Evolutionary conservation across 2,888 invertebrate genomes (phyloP).

Genomic region (Pterobdella sp.): DNA sequence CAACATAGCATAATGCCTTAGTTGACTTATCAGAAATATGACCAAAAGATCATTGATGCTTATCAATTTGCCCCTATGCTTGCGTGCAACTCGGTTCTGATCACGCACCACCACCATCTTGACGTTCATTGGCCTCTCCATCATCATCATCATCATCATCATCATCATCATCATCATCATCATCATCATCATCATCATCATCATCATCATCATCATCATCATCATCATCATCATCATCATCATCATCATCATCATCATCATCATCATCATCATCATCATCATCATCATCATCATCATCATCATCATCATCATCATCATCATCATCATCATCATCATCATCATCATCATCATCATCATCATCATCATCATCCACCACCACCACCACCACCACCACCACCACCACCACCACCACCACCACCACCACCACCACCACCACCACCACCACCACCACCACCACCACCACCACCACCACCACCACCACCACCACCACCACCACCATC

Average conservation of each 20-base stretch:
- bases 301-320: constrained; percentile 7
- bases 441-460: constrained; percentile 1
- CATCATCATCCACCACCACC: not conserved
- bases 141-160: not conserved
- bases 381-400: not conserved
- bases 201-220: not conserved
- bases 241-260: not conserved
- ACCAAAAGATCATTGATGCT: not conserved
- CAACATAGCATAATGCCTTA: too few species aligned
- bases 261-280: not conserved
- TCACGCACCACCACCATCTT: constrained; percentile 1
- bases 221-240: not conserved
- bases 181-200: not conserved
- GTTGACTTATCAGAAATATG: not conserved
- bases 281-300: not conserved
- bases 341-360: constrained; percentile 13
- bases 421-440: not conserved
- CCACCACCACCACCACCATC: not conserved
- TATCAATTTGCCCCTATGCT: too few species aligned
- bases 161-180: not conserved
- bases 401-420: not conserved
- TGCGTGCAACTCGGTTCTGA: too few species aligned
- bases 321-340: constrained; percentile 16
- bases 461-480: not conserved
- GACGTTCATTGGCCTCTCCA: not conserved